Evolutionary conservation across 1,140 invertebrate genomes (phyloP).

Genomic region (Bombus waltoni): DNA sequence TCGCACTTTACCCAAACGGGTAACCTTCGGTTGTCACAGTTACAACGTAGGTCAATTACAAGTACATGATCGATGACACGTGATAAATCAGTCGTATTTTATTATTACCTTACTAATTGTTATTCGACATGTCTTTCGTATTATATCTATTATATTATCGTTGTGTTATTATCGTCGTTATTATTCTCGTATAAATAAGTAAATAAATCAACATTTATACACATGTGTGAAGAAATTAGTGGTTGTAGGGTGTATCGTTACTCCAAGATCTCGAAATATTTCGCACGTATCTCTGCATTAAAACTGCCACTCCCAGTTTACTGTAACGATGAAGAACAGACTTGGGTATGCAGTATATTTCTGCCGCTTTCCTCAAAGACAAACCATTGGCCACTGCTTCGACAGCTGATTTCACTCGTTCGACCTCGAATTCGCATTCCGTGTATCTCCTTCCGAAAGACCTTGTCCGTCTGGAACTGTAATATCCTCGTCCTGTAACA

Average conservation of each 20-base stretch:
- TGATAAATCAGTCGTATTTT: neutral
- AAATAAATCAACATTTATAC: neutral
- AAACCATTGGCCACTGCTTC: conserved; percentile 74
- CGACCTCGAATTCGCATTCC: conserved; percentile 51
- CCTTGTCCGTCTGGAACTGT: neutral
- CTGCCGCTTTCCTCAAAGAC: conserved; percentile 75
- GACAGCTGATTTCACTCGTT: conserved; percentile 64
- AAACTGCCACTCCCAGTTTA: conserved; percentile 61
- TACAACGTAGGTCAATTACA: neutral
- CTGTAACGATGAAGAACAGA: conserved; percentile 75
- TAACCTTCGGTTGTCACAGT: neutral
- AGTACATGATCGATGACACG: neutral
- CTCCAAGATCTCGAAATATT: conserved; percentile 30
- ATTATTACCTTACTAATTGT: neutral
- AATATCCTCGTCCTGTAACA: conserved; percentile 50
- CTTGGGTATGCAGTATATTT: conserved; percentile 71
- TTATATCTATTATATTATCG: neutral
- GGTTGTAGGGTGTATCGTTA: neutral
- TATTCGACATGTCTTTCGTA: neutral
- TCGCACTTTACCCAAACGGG: neutral
- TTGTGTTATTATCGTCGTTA: neutral
- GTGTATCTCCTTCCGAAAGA: conserved; percentile 38
- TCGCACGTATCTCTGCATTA: conserved; percentile 27
- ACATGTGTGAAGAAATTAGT: neutral
- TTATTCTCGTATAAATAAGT: neutral